These are phyloP conservation scores for Ceyx margarethae DNA, from an alignment of 2,113 vertebrate genomes.

Conservation along the genomic window DNA sequence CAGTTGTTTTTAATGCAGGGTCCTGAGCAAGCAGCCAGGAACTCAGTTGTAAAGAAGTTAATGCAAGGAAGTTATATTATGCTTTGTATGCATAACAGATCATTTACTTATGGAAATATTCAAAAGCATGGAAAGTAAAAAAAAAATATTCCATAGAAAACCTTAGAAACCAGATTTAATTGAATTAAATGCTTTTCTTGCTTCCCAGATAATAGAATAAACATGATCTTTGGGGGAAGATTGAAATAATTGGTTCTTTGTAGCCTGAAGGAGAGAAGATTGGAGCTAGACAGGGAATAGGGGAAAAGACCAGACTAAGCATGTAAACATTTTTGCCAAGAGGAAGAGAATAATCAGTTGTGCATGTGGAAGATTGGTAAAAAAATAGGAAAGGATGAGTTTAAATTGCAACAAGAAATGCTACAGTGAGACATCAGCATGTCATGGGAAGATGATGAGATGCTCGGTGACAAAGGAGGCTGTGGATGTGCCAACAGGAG, in stretches of 20 bases:
- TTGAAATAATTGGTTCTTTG: not conserved
- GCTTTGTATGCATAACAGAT: not conserved
- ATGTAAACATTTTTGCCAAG: not conserved
- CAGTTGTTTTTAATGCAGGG: not conserved
- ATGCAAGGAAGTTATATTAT: not conserved
- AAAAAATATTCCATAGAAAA: not conserved
- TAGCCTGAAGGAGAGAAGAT: not conserved
- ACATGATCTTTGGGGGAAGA: not conserved
- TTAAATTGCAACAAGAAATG: not conserved
- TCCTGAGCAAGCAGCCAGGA: not conserved
- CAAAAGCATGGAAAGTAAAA: not conserved
- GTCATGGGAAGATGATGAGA: not conserved
- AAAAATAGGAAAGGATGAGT: not conserved
- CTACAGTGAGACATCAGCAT: not conserved
- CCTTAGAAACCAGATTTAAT: not conserved
- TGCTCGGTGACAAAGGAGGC: not conserved
- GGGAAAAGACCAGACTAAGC: not conserved
- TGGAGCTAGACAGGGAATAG: not conserved
- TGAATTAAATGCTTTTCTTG: not conserved
- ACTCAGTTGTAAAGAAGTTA: not conserved
- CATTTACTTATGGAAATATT: not conserved
- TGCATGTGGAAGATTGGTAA: not conserved
- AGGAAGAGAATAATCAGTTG: not conserved
- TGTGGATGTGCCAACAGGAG: not conserved
- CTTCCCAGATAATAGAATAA: not conserved